Base-by-base conservation (phyloP, 1,140 invertebrate genomes). In the Heterodera schachtii region DNA sequence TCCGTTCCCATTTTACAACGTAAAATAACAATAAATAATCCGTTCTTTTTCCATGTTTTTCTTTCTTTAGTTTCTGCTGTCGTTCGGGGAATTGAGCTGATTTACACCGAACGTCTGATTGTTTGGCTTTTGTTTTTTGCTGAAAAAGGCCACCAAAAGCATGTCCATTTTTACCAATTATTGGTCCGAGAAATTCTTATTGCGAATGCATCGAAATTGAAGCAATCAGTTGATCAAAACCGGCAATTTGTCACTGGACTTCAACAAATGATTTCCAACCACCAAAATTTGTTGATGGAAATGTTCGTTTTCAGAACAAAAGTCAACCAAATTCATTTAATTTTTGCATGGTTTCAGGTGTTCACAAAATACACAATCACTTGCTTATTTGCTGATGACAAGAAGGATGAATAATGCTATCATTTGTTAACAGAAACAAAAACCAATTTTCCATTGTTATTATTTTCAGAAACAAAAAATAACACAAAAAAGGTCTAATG, bases 1-100 rank as follows among this genome's bases (percentile, higher is more conserved):
- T 67, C 60, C 13, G 80, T 85, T 11, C 84, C 86, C 19, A 11
- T 85, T 60, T 66, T 64, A 13, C 84, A 85, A 81, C 41, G 84
- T 85, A 64, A 31, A 31, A 31, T 31, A 31, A 31, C 31, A 31
- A 21, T 16, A 46, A 66, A 82, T 1, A 8, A 44, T 75, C 44
- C n/a, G 7, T 77, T 66, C n/a, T n/a, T 46, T 16, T 66, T 0
- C 41, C 19, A 69, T 78, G 16, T 47, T 9, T n/a, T 57, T 64
- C 64, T 16, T 71, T 74, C 47, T 84, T 81, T n/a, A 83, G 82
- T 83, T 21, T 41, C 44, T n/a, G 19, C 75, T 31, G 73, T 83
- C 16, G 60, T 83, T 41, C 57, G 76, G 3, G 47, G 60, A 19
- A 44, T 83, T 47, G 82, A 74, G 7, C 41, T 83, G 19, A 47